Base-by-base conservation (phyloP, 2,888 invertebrate species). In the Odiellus spinosus region DNA sequence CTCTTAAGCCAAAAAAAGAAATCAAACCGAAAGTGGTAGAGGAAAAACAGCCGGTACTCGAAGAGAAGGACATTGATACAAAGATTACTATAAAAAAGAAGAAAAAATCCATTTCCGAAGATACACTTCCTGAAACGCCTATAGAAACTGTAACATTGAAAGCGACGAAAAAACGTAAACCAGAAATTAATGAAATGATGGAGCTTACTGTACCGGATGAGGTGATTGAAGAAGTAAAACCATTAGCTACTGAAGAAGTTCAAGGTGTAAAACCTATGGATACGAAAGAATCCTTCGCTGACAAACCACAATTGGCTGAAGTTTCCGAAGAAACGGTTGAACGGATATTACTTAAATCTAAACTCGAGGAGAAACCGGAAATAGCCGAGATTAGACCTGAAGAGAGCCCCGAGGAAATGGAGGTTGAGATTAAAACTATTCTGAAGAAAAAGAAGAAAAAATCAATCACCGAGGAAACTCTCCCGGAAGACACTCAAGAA, bases 101-200 rank as follows among this genome's bases (percentile, higher is more conserved):
- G 38, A 45, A 45, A 21, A 42, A 42, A n/a, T 18, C 42, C 2
- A 42, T 18, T 18, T 10, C 42, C 10, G 42, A 42, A 10, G 17
- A 45, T 11, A 12, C 19, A 1, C 10, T 38, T 26, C 38, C 38
- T 4, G 19, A 38, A 38, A 10, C 18, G 4, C 15, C 17, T 6
- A 4, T 6, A 38, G 38, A 38, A 38, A 38, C 15, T 8, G 38
- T 38, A 2, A 70, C 36, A n/a, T 32, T 43, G n/a, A 43, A 43
- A 33, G 6, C 14, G 3, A 71, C 48, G 71, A 73, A 59, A 41
- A 60, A 56, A 45, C 53, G 42, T 8, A 38, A 38, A 44, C 38
- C 38, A 8, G 17, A 38, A 38, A 10, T 18, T 8, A 38, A 38
- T 8, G 38, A 38, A 10, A 19, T 6, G 8, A 38, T 18, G 17